A percentile compares a stretch with the other conserved stretches of the same genome.
phyloP scores from a whole-genome alignment of 1,140 invertebrate species.

The Rhopalosiphum maidis region DNA sequence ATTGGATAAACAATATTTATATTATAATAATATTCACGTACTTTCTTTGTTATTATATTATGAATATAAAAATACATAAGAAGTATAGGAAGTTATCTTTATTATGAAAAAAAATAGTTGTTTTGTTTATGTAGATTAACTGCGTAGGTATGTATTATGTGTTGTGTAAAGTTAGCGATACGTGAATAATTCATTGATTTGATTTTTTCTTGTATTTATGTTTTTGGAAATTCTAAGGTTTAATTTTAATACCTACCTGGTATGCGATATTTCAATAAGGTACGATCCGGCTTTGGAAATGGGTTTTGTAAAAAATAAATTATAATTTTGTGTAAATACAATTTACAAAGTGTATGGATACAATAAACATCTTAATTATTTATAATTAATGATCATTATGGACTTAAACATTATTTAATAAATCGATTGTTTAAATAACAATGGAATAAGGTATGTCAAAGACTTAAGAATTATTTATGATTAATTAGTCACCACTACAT shows the following conservation, averaged over 20 bases:
- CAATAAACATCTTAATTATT: background rate
- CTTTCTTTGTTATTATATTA: background rate
- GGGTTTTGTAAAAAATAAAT: background rate
- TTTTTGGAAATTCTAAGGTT: background rate
- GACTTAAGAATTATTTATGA: constrained; percentile 10
- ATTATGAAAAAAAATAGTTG: background rate
- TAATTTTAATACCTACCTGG: background rate
- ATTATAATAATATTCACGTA: constrained; percentile 9
- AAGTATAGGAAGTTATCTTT: background rate
- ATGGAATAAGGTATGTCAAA: background rate
- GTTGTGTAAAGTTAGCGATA: background rate
- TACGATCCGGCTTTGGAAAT: background rate
- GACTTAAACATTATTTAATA: background rate
- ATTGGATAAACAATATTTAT: background rate
- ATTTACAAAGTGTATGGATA: background rate
- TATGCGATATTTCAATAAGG: background rate
- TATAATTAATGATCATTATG: background rate
- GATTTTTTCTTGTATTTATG: background rate
- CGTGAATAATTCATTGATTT: constrained; percentile 1
- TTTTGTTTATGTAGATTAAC: background rate
- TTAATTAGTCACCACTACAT: background rate
- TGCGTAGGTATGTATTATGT: background rate
- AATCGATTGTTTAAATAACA: background rate
- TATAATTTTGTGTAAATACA: background rate
- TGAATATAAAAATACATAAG: background rate